Evolutionary conservation across 92 coral and sea anemone species (phyloP), one percentile per base, ranked within the genome.

Genomic region (Heteractis magnifica): DNA sequence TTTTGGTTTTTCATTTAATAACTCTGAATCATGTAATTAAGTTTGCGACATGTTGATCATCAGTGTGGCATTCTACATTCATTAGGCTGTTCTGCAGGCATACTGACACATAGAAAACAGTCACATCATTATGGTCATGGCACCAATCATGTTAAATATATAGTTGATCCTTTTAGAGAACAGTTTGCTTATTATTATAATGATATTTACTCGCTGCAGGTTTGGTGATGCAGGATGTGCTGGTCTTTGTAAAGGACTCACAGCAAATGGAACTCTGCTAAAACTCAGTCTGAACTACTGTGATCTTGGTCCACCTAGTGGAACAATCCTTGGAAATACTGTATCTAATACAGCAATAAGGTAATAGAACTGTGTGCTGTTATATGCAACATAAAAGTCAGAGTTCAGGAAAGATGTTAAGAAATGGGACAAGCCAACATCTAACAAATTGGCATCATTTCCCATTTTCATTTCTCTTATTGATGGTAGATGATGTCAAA

Each of bases 141-240:
- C 58, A 53, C 10, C 13, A 12, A 70, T 9, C 75, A 70, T 10
- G 13, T 70, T 19, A 6, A 68, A 14, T 68, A 34, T 34, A 34
- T 34, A 34, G 44, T 34, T 34, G 44, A 34, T 34, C 44, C 44
- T 34, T 34, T 0, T 2, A n/a, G 48, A 15, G 26, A 14, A 48
- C 16, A 56, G 64, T 10, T 10, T 56, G 64, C 51, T 48, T 14
- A 34, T 21, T 14, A 34, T 21, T 15, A 8, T 0, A 10, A 4
- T 14, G 34, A 20, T 55, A n/a, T 4, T 56, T 75, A 26, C 11
- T 20, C 5, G 15, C 51, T 51, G 44, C 51, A 97, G 99, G 83
- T 94, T 97, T 92, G 99, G 99, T 79, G 99, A 97, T 73, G 92
- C 87, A 77, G 99, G 99, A n/a, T 97, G 99, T 77, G 90, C 87